Evolutionary conservation across 2,113 vertebrate genomes (phyloP), one percentile per base, ranked within the genome.

Genomic region (Herpetotheres cachinnans): DNA sequence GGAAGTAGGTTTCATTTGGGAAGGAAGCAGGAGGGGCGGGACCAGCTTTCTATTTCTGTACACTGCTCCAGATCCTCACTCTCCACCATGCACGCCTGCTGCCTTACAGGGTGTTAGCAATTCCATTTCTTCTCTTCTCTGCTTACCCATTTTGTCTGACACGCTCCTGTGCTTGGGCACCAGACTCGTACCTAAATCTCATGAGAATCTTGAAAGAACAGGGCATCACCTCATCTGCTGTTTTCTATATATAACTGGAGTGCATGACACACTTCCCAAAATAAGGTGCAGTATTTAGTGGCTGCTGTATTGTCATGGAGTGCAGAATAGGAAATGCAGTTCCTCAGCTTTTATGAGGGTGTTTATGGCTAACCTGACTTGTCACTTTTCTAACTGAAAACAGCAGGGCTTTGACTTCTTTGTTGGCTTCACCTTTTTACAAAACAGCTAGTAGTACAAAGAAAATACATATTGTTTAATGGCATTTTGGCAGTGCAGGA

Each of bases 221-320:
- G 59, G 88, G 62, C 77, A 82, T 30, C 47, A 34, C 67, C 67
- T 94, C 80, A 87, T 82, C 58, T 92, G 29, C 62, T 72, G 58
- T 13, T 92, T 96, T 96, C 82, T 90, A 79, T 89, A 66, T 84
- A 78, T 91, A 96, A 91, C 74, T 67, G 80, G 72, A 93, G 78
- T 78, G 32, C 83, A 76, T 83, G 90, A 90, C 95, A 93, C 76
- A 59, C 46, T 87, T 95, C 77, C 91, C 66, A 87, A 95, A 96
- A 96, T 94, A 96, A 91, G 50, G 76, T 84, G 63, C 80, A 72
- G 88, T 54, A 34, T 26, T 90, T 62, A 47, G 15, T 4, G 12
- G 49, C 71, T 94, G 67, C 63, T 95, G 52, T 26, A 25, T 88
- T 95, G 78, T 76, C 84, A 49, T 32, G 74, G 62, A 30, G 26